phyloP scores from a whole-genome alignment of 1,140 invertebrate species.

The Phymorhynchus buccinoides region DNA sequence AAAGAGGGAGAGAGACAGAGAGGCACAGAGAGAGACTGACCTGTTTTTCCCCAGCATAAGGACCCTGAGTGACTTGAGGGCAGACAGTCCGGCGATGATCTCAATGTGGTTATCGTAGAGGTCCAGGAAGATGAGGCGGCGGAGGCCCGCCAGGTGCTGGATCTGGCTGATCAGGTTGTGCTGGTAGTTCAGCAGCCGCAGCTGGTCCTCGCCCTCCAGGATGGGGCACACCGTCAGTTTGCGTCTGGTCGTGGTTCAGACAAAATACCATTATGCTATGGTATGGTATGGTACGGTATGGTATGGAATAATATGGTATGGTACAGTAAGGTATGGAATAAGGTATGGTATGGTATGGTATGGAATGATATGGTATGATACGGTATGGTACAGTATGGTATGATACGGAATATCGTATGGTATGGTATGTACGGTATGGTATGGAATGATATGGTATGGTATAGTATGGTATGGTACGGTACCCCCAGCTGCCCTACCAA shows the following conservation, averaged over 20 bases:
- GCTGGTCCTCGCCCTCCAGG: conserved; percentile 84
- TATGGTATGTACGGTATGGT: no score
- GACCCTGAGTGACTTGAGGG: conserved; percentile 85
- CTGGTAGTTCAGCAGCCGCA: conserved; percentile 89
- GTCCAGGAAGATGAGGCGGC: conserved; percentile 90
- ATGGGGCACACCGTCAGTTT: conserved; percentile 78
- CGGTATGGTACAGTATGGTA: no score
- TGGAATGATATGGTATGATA: no score
- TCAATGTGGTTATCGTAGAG: conserved; percentile 95
- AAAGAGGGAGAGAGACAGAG: background rate
- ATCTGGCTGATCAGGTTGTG: conserved; percentile 90
- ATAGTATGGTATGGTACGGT: no score
- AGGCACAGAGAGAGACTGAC: conserved; percentile 56
- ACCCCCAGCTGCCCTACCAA: no score
- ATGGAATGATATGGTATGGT: no score
- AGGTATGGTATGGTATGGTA: no score
- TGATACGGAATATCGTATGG: no score
- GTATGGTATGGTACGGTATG: no score
- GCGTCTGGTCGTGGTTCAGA: conserved; percentile 63
- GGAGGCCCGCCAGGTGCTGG: conserved; percentile 78
- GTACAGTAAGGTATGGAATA: no score
- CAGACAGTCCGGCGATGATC: conserved; percentile 83
- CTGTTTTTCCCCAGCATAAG: conserved; percentile 92
- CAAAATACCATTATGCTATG: no score
- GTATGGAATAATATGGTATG: no score